Base-by-base conservation (phyloP, 2,113 vertebrate species). In the Syngnathus scovelli region DNA sequence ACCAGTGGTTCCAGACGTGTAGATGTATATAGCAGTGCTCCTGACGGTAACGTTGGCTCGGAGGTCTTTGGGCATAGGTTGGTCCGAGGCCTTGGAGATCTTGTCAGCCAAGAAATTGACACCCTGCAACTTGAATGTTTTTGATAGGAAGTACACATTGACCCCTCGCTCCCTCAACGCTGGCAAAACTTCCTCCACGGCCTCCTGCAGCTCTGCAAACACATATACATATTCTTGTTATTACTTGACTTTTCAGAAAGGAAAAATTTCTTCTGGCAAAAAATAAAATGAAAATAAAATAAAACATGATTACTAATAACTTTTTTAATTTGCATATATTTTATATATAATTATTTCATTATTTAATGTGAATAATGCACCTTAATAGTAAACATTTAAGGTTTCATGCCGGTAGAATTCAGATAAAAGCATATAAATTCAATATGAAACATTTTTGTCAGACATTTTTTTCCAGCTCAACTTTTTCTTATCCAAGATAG, bases 21-120 rank as follows among this genome's bases (percentile, higher is more conserved):
- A 95, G 83, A 95, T 93, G 74, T 92, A 94, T 7, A 93, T 38
- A 8, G 92, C 92, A 0, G 75, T 89, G 70, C 87, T 94, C 58
- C 1, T 1, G 5, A 71, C 6, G 1, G 67, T 80, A 66, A 91
- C 10, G 0, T 83, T 77, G 18, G 87, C 67, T 10, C 92, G 85
- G 19, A 93, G 75, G 13, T 75, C 74, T 43, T 4, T 11, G 1
- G 91, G 79, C 64, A 91, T 23, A 0, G 92, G 91, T 23, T 85
- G 37, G 0, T 91, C 89, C 0, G 93, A 86, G 0, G 90, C 89
- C 1, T 54, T 71, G 2, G 89, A 61, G 6, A 93, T 84, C 76
- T 78, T 41, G 0, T 88, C 78, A 0, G 83, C 78, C 66, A 95
- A 75, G 0, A 89, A 38, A n/a, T 72, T 39, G 8, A 96, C 87